A percentile compares a stretch with the other conserved stretches of the same genome.
Evolutionary conservation across 2,113 vertebrate species (phyloP).

Genomic region (Rhea pennata): DNA sequence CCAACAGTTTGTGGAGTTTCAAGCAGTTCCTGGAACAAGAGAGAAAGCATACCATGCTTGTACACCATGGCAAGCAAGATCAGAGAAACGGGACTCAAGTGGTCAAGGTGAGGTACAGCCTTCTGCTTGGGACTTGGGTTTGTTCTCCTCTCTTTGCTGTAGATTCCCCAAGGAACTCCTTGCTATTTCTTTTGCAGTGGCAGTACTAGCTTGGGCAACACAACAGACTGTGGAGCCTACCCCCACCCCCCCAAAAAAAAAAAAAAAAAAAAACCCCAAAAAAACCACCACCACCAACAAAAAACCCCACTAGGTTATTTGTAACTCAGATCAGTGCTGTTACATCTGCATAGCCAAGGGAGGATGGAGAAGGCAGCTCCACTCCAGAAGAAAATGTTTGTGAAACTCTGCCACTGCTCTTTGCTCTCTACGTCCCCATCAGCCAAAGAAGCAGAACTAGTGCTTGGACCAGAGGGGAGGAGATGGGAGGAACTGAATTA

Average conservation of each 20-base stretch:
- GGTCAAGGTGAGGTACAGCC: neutral
- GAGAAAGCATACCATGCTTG: neutral
- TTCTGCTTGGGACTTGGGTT: neutral
- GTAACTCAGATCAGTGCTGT: neutral
- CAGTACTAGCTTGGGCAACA: neutral
- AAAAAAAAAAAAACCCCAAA: too few species aligned
- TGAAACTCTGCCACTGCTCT: neutral
- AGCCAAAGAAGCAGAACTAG: neutral
- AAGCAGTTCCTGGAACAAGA: neutral
- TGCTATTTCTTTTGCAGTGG: neutral
- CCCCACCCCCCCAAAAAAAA: too few species aligned
- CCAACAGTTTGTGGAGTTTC: fast-evolving
- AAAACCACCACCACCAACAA: too few species aligned
- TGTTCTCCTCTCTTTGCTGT: neutral
- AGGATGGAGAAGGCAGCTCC: neutral
- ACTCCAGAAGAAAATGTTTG: neutral
- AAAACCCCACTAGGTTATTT: neutral
- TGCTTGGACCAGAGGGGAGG: neutral
- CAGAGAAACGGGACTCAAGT: neutral
- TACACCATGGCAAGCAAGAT: neutral
- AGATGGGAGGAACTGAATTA: neutral
- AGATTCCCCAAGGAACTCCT: neutral
- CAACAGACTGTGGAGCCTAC: neutral
- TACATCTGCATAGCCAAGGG: neutral
- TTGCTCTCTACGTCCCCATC: neutral